Percentiles rank a stretch among this genome's conserved stretches.
phyloP scores from a whole-genome alignment of 2,888 invertebrate genomes.

The Drosophila nr. perissopoda region DNA sequence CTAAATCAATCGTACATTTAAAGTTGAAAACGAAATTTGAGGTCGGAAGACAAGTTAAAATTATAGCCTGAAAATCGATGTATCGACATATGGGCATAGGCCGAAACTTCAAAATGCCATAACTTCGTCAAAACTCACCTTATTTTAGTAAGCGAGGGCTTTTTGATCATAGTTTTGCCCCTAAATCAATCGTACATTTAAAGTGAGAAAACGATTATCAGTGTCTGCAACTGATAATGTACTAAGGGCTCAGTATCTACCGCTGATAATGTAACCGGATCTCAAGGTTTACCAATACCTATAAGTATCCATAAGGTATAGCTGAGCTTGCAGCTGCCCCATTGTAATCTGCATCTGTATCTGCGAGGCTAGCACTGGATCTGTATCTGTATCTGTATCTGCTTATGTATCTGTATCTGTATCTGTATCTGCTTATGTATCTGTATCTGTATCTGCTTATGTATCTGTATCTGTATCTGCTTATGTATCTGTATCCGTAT shows the following conservation, averaged over 20 bases:
- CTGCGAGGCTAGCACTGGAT: background rate
- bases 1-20: no score
- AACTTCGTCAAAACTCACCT: no score
- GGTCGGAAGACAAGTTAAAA: no score
- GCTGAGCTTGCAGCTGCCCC: background rate
- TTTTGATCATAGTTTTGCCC: no score
- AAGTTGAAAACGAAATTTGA: no score
- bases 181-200: no score
- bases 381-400: slow-evolving; percentile 8
- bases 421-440: background rate
- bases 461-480: background rate
- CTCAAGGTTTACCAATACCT: background rate
- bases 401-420: background rate
- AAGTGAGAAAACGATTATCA: no score
- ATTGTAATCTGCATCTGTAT: background rate
- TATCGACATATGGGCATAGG: no score
- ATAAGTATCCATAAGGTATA: background rate
- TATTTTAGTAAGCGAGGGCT: no score
- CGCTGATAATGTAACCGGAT: background rate
- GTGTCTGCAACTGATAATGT: background rate
- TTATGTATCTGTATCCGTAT: background rate
- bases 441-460: background rate
- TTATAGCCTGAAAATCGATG: no score
- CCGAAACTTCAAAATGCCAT: no score
- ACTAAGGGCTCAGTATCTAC: background rate